Conservation (phyloP, 1,140 invertebrate genomes). For the Choristoneura fumiferana region DNA sequence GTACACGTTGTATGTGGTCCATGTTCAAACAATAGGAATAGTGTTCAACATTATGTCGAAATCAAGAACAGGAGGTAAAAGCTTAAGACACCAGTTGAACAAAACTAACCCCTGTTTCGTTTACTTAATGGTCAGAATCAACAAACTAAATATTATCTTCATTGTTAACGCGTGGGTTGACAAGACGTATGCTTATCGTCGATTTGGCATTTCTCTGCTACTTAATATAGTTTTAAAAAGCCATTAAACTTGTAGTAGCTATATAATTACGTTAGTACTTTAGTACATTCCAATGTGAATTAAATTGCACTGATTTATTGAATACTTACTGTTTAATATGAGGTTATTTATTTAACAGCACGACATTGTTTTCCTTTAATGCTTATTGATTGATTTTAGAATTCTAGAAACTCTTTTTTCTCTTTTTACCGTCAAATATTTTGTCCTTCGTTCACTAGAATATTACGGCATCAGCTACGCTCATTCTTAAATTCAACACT, state of each 20-base stretch:
- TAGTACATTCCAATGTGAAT: neutral
- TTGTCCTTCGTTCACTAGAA: neutral
- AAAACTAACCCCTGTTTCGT: neutral
- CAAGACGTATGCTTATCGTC: conserved; percentile 66
- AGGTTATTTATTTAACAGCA: neutral
- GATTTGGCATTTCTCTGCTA: conserved; percentile 70
- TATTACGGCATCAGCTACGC: neutral
- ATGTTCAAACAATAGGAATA: conserved; percentile 19
- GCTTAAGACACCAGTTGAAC: neutral
- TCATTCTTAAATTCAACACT: conserved; percentile 16
- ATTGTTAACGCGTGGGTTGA: conserved; percentile 53
- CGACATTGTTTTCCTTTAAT: conserved; percentile 34
- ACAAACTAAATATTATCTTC: neutral
- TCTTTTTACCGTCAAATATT: neutral
- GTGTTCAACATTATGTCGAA: conserved; percentile 17
- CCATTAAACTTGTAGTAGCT: conserved; percentile 70
- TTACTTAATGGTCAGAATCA: neutral
- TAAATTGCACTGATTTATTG: neutral
- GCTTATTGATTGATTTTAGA: no score
- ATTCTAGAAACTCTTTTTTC: neutral
- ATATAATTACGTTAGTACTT: conserved; percentile 23
- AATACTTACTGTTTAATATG: neutral
- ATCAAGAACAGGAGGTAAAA: conserved; percentile 17
- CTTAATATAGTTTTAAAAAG: conserved; percentile 73
- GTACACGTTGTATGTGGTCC: conserved; percentile 14